Evolutionary conservation across 2,888 invertebrate species (phyloP), one percentile per base, ranked within the genome.

Genomic region (Thymelicus sylvestris): DNA sequence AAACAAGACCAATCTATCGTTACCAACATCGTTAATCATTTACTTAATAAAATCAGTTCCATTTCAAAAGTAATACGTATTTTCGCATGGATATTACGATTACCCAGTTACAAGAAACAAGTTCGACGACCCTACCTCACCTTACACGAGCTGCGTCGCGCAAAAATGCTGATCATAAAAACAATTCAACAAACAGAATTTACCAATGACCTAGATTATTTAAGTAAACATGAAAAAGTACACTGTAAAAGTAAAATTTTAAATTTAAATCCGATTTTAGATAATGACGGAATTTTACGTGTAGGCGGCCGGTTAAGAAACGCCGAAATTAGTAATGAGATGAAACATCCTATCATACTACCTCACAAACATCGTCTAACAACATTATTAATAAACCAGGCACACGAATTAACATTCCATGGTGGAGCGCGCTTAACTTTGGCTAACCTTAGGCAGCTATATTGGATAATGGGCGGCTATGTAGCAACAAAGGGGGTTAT

Each of bases 401-500:
- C 76, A 24, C 76, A 78, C 47, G 59, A 68, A 55, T 52, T 71
- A 31, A 76, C 75, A 4, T 73, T 74, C 41, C 78, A 78, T 48
- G 76, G 76, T 1, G 76, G 75, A 31, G 66, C 75, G 8, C 64
- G 68, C 0, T 55, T 74, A 4, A 76, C 75, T 3, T 15, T 73
- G 19, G 67, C 74, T 3, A 52, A 68, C 13, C n/a, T 75, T 8
- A 31, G 78, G 7, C 72, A 74, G 59, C 57, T 66, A 39, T 77
- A 74, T 19, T 76, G 77, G 77, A 68, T 75, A 19, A n/a, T 71
- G 7, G 70, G 73, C 13, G 74, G 75, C 7, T 69, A 67, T 7
- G 59, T 48, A 38, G 66, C 71, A 31, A 67, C 72, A 15, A 74
- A 73, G 59, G 71, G 70, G 41, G 55, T 44, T 12, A 10, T 72